phyloP scores from a whole-genome alignment of 2,888 invertebrate genomes.

The Eledone cirrhosa region DNA sequence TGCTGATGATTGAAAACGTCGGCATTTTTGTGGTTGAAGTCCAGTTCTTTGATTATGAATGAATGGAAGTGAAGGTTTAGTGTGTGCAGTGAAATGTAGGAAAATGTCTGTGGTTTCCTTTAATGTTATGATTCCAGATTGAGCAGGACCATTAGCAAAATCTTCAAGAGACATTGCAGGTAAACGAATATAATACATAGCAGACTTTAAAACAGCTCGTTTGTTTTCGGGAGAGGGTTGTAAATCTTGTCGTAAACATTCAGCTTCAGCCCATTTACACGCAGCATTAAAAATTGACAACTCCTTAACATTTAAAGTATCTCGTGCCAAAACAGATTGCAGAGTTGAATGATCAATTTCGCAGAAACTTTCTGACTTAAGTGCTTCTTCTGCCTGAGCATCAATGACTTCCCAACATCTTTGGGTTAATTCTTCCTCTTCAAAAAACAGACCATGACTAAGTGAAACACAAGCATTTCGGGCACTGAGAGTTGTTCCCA shows the following conservation, averaged over 20 bases:
- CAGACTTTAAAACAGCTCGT: slow-evolving; percentile 70
- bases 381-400: slow-evolving; percentile 95
- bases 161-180: slow-evolving; percentile 93
- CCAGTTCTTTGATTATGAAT: slow-evolving; percentile 85
- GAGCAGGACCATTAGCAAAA: slow-evolving; percentile 94
- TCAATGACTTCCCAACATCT: slow-evolving; percentile 80
- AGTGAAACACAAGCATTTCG: slow-evolving; percentile 95
- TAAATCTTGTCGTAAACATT: slow-evolving; percentile 84
- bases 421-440: slow-evolving; percentile 96
- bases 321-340: slow-evolving; percentile 88
- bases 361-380: slow-evolving; percentile 93
- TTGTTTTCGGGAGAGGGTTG: slow-evolving; percentile 81
- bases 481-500: slow-evolving; percentile 94
- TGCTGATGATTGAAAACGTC: slow-evolving; percentile 94
- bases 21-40: slow-evolving; percentile 91
- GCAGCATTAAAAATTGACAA: slow-evolving; percentile 84
- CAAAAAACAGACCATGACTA: slow-evolving; percentile 93
- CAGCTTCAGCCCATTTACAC: slow-evolving; percentile 90
- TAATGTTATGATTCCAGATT: slow-evolving; percentile 87
- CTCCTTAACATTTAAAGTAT: slow-evolving; percentile 95
- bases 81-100: slow-evolving; percentile 89
- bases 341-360: slow-evolving; percentile 94
- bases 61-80: slow-evolving; percentile 84
- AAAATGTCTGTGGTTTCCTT: slow-evolving; percentile 96
- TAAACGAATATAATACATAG: slow-evolving; percentile 87